A percentile compares a stretch with the other conserved stretches of the same genome.
Conservation (phyloP, 2,797 vertebrate genomes). For the Catostomus latipinnis region DNA sequence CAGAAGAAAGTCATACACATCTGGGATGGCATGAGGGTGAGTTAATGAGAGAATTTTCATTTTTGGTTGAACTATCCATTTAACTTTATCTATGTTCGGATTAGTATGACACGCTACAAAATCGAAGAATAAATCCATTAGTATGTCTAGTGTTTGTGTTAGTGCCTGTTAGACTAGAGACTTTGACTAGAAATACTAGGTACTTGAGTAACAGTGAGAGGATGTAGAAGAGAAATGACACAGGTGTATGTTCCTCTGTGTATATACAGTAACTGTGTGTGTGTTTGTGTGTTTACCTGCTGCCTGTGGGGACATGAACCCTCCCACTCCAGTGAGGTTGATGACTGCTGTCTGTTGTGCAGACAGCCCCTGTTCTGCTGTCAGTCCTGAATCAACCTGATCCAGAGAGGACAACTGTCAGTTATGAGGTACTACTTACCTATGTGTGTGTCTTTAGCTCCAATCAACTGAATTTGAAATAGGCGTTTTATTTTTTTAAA, state of each 20-base stretch:
- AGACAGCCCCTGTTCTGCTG: conserved; percentile 87
- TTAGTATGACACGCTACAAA: conserved; percentile 52
- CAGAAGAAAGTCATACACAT: no score
- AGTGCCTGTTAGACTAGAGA: conserved; percentile 54
- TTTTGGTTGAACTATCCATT: no score
- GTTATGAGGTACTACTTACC: neutral
- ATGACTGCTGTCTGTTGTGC: conserved; percentile 93
- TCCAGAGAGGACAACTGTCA: conserved; percentile 37
- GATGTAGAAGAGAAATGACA: conserved; percentile 21
- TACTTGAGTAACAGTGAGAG: conserved; percentile 19
- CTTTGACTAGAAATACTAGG: conserved; percentile 11
- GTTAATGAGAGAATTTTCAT: no score
- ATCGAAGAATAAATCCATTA: conserved; percentile 49
- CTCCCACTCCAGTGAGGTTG: conserved; percentile 90
- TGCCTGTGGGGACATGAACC: conserved; percentile 92
- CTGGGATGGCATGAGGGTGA: no score
- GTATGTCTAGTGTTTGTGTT: conserved; percentile 54
- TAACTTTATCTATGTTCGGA: conserved; percentile 11
- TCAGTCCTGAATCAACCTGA: conserved; percentile 91
- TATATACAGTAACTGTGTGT: neutral
- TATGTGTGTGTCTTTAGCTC: neutral
- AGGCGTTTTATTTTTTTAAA: no score
- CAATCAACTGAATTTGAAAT: no score
- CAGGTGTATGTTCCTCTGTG: conserved; percentile 5
- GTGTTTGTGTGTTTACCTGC: conserved; percentile 79